Conservation (phyloP, 2,113 vertebrate genomes). For the Rhinolophus sinicus region DNA sequence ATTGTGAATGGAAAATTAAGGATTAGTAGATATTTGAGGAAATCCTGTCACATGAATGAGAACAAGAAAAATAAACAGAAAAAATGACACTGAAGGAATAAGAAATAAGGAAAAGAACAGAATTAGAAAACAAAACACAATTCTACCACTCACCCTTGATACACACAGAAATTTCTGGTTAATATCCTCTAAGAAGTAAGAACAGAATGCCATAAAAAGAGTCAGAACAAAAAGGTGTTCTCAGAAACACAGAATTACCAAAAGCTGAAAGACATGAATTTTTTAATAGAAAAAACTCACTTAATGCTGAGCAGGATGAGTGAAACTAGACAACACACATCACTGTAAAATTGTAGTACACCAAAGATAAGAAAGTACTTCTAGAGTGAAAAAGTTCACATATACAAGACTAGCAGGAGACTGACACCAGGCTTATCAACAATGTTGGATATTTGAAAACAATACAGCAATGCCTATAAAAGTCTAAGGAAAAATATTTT, state of each 20-base stretch:
- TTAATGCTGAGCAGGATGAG: background rate
- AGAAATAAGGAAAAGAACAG: background rate
- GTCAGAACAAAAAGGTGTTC: background rate
- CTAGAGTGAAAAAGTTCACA: background rate
- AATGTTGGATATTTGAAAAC: background rate
- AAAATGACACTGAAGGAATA: background rate
- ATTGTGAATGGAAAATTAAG: constrained; percentile 33
- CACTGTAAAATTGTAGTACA: background rate
- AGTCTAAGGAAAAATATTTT: background rate
- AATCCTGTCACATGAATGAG: background rate
- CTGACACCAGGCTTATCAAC: background rate
- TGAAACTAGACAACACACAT: background rate
- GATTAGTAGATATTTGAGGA: background rate
- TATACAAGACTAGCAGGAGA: background rate
- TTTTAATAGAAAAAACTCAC: background rate
- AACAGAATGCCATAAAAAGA: background rate
- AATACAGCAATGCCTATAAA: background rate
- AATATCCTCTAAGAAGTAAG: background rate
- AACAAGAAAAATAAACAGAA: background rate
- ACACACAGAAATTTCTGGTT: background rate
- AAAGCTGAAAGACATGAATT: constrained; percentile 21
- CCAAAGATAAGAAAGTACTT: background rate
- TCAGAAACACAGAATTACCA: background rate
- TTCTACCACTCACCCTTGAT: background rate
- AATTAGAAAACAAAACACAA: background rate